phyloP scores from a whole-genome alignment of 2,797 vertebrate genomes.

The Pseudomugil gertrudae region DNA sequence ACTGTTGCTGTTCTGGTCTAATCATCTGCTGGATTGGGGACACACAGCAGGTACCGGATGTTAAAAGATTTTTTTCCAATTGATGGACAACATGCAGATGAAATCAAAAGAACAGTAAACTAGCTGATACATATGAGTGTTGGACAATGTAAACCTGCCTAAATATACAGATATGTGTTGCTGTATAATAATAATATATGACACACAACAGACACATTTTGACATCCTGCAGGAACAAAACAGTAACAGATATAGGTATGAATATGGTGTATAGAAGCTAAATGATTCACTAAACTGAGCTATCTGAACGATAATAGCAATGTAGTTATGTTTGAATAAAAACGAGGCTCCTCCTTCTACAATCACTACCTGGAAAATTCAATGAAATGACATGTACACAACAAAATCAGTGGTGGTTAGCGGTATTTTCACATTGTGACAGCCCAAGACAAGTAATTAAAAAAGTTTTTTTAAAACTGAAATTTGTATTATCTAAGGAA shows the following conservation, averaged over 20 bases:
- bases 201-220: slow-evolving; percentile 51
- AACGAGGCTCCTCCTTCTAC: slow-evolving; percentile 34
- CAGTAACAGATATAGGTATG: slow-evolving; percentile 11
- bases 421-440: not conserved
- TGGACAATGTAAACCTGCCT: slow-evolving; percentile 45
- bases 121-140: slow-evolving; percentile 25
- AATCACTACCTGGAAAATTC: slow-evolving; percentile 19
- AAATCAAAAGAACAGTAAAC: slow-evolving; percentile 49
- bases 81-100: slow-evolving; percentile 49
- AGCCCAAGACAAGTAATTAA: not conserved
- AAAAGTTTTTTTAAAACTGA: slow-evolving; percentile 2
- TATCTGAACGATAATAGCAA: slow-evolving; percentile 49
- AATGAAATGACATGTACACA: slow-evolving; percentile 9
- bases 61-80: slow-evolving; percentile 29
- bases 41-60: slow-evolving; percentile 8
- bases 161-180: slow-evolving; percentile 35
- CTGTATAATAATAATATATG: slow-evolving; percentile 49
- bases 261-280: slow-evolving; percentile 29
- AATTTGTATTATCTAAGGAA: slow-evolving; percentile 23
- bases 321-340: slow-evolving; percentile 34
- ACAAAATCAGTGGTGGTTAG: not conserved
- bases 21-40: slow-evolving; percentile 13
- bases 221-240: slow-evolving; percentile 26
- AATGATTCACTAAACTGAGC: slow-evolving; percentile 6
- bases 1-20: slow-evolving; percentile 2